Conservation (phyloP, 2,888 invertebrate genomes). For the Leucoptera coffeella region DNA sequence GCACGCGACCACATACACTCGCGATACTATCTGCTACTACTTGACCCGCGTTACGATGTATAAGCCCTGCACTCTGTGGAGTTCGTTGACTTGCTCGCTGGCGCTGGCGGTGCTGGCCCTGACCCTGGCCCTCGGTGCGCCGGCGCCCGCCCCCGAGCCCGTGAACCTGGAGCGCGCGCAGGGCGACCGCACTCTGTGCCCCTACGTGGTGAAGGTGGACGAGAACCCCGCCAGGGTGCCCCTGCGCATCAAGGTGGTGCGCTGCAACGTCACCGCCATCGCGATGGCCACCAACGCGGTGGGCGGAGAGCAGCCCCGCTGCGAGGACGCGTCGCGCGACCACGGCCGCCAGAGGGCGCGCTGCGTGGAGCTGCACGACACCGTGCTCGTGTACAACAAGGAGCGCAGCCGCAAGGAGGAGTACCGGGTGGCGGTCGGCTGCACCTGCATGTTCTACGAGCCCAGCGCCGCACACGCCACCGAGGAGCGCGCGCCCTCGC, state of each 20-base stretch:
- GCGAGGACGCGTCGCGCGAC: slow-evolving; percentile 6
- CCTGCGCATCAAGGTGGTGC: slow-evolving; percentile 28
- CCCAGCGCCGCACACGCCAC: slow-evolving; percentile 8
- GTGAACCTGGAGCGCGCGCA: slow-evolving; percentile 17
- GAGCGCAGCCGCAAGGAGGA: slow-evolving; percentile 8
- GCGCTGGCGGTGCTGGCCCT: no score
- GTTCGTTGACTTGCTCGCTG: no score
- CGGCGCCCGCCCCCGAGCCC: slow-evolving; percentile 11
- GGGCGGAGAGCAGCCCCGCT: slow-evolving; percentile 14
- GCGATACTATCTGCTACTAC: no score
- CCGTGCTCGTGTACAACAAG: slow-evolving; percentile 26
- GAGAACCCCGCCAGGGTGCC: slow-evolving; percentile 22
- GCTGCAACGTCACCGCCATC: slow-evolving; percentile 11
- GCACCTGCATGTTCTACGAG: slow-evolving; percentile 29
- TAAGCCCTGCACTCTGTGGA: no score
- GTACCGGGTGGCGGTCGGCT: slow-evolving; percentile 28
- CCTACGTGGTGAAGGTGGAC: slow-evolving; percentile 21
- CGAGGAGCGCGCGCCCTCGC: neutral
- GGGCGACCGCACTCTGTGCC: slow-evolving; percentile 29
- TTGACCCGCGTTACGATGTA: no score
- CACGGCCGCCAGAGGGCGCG: slow-evolving; percentile 14
- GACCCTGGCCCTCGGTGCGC: slow-evolving; percentile 10
- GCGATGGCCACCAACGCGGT: slow-evolving; percentile 13
- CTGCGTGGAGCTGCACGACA: slow-evolving; percentile 35
- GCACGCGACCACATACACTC: no score